Percentiles rank a stretch among this genome's conserved stretches.
These are phyloP conservation scores for Cydia amplana DNA, from an alignment of 1,140 invertebrate genomes.

Conservation along the genomic window DNA sequence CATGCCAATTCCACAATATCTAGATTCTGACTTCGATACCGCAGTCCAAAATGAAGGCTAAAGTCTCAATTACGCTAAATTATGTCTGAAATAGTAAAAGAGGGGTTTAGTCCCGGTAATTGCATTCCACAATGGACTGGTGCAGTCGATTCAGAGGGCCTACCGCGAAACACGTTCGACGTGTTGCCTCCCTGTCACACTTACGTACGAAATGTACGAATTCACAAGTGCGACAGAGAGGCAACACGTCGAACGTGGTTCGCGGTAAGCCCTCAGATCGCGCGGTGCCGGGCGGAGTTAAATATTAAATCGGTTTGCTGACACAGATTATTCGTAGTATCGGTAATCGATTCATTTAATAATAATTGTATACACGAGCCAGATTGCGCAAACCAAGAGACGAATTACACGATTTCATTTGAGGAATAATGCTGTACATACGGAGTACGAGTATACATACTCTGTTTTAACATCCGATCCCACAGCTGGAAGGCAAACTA, in stretches of 20 bases:
- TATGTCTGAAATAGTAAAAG: conserved; percentile 1
- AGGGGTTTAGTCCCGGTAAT: conserved; percentile 5
- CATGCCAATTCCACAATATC: not conserved
- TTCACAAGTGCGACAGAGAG: too few species aligned
- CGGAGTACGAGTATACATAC: too few species aligned
- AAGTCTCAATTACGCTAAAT: conserved; percentile 1
- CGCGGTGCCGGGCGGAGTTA: not conserved
- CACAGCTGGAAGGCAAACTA: too few species aligned
- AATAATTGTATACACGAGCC: not conserved
- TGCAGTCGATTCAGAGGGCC: conserved; percentile 3
- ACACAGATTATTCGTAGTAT: not conserved
- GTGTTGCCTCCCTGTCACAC: too few species aligned
- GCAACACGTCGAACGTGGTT: too few species aligned
- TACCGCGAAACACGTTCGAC: too few species aligned
- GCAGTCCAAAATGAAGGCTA: not conserved
- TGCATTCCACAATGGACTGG: conserved; percentile 14
- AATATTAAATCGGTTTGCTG: conserved; percentile 22
- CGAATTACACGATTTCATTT: too few species aligned
- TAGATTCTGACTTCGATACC: not conserved
- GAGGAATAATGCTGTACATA: too few species aligned
- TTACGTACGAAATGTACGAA: too few species aligned
- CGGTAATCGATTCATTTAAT: not conserved
- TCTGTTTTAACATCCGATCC: too few species aligned
- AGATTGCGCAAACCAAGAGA: too few species aligned
- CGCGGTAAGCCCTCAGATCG: too few species aligned